phyloP scores from a whole-genome alignment of 2,113 vertebrate genomes.

The Melanerpes aurifrons region DNA sequence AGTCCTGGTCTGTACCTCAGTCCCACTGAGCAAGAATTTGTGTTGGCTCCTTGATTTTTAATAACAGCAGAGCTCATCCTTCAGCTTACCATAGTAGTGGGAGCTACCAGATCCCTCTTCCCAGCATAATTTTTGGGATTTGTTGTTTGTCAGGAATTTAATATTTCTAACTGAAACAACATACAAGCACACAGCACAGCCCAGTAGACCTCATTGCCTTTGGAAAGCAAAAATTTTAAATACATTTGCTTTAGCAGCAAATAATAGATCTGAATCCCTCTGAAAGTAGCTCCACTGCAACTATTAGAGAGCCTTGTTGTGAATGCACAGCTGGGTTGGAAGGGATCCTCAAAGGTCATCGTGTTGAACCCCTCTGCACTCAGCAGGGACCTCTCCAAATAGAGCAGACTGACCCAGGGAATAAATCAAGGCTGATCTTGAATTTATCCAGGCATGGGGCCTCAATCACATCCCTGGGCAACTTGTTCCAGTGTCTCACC shows the following conservation, averaged over 20 bases:
- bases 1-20: neutral
- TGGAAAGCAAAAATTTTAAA: neutral
- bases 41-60: neutral
- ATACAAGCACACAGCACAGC: neutral
- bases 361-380: too few species aligned
- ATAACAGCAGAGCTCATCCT: neutral
- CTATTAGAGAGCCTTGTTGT: neutral
- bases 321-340: neutral
- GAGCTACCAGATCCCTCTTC: neutral
- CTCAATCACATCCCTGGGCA: too few species aligned
- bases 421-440: too few species aligned
- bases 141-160: neutral
- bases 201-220: neutral
- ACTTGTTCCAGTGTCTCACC: too few species aligned
- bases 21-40: neutral
- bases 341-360: too few species aligned
- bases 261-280: neutral
- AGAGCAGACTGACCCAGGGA: too few species aligned
- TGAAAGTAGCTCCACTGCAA: neutral
- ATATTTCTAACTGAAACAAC: neutral
- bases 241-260: neutral
- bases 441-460: too few species aligned
- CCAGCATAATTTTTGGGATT: neutral
- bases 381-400: too few species aligned
- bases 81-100: neutral